Conservation (phyloP, 1,140 invertebrate genomes). For the Drosophila repletoides region DNA sequence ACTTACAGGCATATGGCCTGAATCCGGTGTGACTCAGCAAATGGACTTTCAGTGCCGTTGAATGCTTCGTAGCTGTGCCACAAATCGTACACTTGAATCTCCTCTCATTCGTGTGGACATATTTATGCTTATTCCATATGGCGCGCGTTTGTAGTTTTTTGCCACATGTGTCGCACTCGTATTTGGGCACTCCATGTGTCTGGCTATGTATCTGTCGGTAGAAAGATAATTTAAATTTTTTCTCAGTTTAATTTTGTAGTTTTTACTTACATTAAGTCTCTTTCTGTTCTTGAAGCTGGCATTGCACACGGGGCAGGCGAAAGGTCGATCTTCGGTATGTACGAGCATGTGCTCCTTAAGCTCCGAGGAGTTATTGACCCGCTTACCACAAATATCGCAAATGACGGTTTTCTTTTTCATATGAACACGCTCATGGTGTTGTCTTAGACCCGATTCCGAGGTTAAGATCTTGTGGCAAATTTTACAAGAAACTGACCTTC, state of each 20-base stretch:
- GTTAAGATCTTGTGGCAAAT: conserved; percentile 71
- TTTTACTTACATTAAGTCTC: conserved; percentile 35
- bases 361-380: conserved; percentile 81
- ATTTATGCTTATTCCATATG: conserved; percentile 82
- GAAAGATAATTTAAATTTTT: background rate
- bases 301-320: conserved; percentile 42
- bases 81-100: conserved; percentile 81
- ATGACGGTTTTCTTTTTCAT: conserved; percentile 80
- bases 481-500: conserved; percentile 43
- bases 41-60: conserved; percentile 82
- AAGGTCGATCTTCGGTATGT: conserved; percentile 76
- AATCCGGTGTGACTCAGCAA: conserved; percentile 82
- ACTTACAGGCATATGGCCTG: conserved; percentile 82
- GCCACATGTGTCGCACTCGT: conserved; percentile 82
- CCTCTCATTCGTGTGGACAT: conserved; percentile 82
- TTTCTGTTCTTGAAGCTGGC: conserved; percentile 53
- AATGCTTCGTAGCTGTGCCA: conserved; percentile 60
- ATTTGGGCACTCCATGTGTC: conserved; percentile 81
- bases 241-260: background rate
- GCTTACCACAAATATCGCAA: conserved; percentile 83
- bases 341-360: conserved; percentile 83
- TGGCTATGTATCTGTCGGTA: conserved; percentile 60
- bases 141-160: conserved; percentile 83
- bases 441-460: conserved; percentile 49
- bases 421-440: conserved; percentile 82